These are phyloP conservation scores for Epicampocera succincta DNA, from an alignment of 2,888 invertebrate species.

Conservation along the genomic window DNA sequence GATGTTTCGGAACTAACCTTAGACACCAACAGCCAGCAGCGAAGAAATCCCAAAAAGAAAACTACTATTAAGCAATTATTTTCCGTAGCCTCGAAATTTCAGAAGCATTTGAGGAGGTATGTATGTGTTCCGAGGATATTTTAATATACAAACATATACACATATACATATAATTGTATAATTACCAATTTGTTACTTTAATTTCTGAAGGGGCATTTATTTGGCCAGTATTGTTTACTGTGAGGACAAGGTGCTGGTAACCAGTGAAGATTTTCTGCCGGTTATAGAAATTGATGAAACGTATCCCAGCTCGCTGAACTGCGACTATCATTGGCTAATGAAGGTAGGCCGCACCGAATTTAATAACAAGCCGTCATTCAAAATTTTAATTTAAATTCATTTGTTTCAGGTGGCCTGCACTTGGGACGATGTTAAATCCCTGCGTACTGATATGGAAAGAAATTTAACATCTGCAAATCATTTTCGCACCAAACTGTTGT, in stretches of 20 bases:
- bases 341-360: conserved; percentile 84
- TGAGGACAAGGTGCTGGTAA: conserved; percentile 97
- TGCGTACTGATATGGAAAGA: conserved; percentile 97
- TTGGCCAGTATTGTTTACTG: conserved; percentile 96
- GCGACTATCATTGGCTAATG: conserved; percentile 99
- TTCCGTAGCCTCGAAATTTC: conserved; percentile 97
- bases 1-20: conserved; percentile 86
- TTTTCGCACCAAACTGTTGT: conserved; percentile 94
- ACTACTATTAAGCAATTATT: conserved; percentile 96
- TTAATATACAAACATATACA: background rate
- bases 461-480: conserved; percentile 94
- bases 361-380: background rate
- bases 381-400: background rate
- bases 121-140: background rate
- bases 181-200: background rate
- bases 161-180: no score
- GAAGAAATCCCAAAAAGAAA: conserved; percentile 91
- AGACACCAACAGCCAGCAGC: conserved; percentile 85
- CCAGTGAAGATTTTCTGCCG: conserved; percentile 98
- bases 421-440: conserved; percentile 97
- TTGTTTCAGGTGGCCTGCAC: conserved; percentile 90
- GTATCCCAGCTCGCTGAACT: conserved; percentile 94
- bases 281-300: conserved; percentile 98
- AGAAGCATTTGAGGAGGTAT: conserved; percentile 93
- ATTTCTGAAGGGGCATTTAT: conserved; percentile 90